Percentiles rank a stretch among this genome's conserved stretches.
These are phyloP conservation scores for Nowickia ferox DNA, from an alignment of 2,888 invertebrate genomes.

Conservation along the genomic window DNA sequence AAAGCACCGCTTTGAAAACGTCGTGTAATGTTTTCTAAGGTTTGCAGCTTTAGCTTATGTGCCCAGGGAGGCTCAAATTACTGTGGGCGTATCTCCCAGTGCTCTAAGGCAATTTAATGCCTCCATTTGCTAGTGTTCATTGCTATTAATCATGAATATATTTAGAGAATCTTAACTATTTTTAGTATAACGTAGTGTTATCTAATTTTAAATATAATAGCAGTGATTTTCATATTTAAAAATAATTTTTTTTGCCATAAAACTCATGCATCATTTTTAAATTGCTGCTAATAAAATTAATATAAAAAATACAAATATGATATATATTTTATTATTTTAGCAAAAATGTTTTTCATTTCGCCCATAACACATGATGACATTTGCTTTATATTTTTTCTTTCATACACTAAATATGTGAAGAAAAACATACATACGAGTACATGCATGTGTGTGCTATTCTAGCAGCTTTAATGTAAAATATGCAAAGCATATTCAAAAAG, in stretches of 20 bases:
- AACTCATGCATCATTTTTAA: conserved; percentile 10
- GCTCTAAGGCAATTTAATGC: too few species aligned
- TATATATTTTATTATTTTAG: conserved; percentile 22
- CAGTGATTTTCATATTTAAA: conserved; percentile 8
- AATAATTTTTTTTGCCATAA: not conserved
- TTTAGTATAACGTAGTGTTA: too few species aligned
- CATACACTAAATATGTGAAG: too few species aligned
- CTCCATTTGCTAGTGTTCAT: too few species aligned
- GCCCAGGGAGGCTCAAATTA: too few species aligned
- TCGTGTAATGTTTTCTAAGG: too few species aligned
- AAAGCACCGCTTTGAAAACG: too few species aligned
- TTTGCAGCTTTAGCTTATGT: too few species aligned
- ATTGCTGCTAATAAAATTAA: not conserved
- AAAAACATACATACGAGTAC: not conserved
- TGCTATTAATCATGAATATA: too few species aligned
- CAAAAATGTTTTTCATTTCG: conserved; percentile 32
- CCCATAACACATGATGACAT: conserved; percentile 27
- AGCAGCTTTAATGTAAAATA: conserved; percentile 18
- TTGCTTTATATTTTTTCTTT: not conserved
- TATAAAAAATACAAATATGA: not conserved
- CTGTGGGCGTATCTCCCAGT: too few species aligned
- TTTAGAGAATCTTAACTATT: too few species aligned
- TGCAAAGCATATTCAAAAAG: conserved; percentile 39
- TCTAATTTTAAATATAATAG: not conserved
- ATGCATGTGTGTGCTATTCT: not conserved